Conservation (phyloP, 2,797 vertebrate genomes). For the Simalia tracyae region DNA sequence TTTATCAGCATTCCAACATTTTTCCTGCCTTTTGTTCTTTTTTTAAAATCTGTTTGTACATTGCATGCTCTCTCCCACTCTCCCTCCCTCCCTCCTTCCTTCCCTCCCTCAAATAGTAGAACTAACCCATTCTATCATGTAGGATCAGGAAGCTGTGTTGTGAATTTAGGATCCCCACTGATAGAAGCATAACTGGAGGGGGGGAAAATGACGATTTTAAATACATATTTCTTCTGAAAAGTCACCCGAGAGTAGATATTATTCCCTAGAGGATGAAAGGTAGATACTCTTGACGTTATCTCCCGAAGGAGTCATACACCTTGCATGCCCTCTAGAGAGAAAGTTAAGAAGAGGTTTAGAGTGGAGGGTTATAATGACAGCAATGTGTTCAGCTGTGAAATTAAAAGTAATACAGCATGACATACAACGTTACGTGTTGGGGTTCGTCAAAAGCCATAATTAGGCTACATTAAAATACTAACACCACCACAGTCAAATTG, state of each 20-base stretch:
- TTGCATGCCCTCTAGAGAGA: constrained; percentile 63
- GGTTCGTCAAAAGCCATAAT: constrained; percentile 72
- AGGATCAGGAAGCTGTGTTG: not conserved
- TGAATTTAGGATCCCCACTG: not conserved
- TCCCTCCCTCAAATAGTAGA: not conserved
- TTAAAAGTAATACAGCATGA: constrained; percentile 76
- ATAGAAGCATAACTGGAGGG: not conserved
- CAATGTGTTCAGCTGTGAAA: constrained; percentile 81
- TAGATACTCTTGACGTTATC: not conserved
- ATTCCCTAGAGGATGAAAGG: constrained; percentile 33
- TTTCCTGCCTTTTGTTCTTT: not conserved
- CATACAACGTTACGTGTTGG: constrained; percentile 63
- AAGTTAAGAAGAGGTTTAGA: constrained; percentile 55
- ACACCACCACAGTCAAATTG: constrained; percentile 48
- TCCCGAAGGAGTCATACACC: constrained; percentile 52
- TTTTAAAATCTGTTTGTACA: not conserved
- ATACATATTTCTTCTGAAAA: not conserved
- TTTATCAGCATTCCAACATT: not conserved
- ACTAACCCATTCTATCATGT: too few relatives aligned
- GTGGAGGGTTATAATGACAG: constrained; percentile 64
- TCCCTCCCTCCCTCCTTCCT: not conserved
- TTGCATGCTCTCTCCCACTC: not conserved
- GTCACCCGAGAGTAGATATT: not conserved
- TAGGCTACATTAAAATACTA: constrained; percentile 57
- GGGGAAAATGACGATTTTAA: not conserved